Evolutionary conservation across 1,140 invertebrate genomes (phyloP), one percentile per base, ranked within the genome.

Genomic region (Megathymus violae): DNA sequence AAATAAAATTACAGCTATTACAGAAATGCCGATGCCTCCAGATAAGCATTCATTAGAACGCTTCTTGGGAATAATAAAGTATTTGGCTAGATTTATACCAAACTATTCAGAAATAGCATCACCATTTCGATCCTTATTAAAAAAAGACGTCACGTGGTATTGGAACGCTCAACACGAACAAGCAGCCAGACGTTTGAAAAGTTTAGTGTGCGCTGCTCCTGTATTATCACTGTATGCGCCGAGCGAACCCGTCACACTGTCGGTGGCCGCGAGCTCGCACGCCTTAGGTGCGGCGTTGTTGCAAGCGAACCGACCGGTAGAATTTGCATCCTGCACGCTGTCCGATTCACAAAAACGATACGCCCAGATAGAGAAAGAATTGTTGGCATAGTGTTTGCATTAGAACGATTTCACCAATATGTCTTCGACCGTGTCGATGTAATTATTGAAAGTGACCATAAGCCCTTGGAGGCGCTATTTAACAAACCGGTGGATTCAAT

Each of bases 361-460:
- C n/a, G n/a, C n/a, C n/a, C n/a, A n/a, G n/a, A n/a, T n/a, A n/a
- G n/a, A n/a, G n/a, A n/a, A n/a, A n/a, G n/a, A n/a, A n/a, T n/a
- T n/a, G n/a, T n/a, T n/a, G n/a, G n/a, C n/a, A n/a, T n/a, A n/a
- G n/a, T n/a, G n/a, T n/a, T n/a, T n/a, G n/a, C n/a, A n/a, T n/a
- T n/a, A n/a, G n/a, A n/a, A n/a, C n/a, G n/a, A n/a, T n/a, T n/a
- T n/a, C n/a, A n/a, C n/a, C n/a, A n/a, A n/a, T n/a, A n/a, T 51
- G 19, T 67, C 16, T 71, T 15, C 47, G 69, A 61, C 3, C 44
- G 44, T 4, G 62, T 60, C 65, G 41, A 62, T 13, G 43, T 70
- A 7, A 51, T 15, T 0, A 15, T 74, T 3, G 48, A 68, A 36
- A 56, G 48, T 0, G 68, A 74, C 62, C 71, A 71, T 50, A 74